Evolutionary conservation across 2,113 vertebrate genomes (phyloP).

Genomic region (Grammomys surdaster): DNA sequence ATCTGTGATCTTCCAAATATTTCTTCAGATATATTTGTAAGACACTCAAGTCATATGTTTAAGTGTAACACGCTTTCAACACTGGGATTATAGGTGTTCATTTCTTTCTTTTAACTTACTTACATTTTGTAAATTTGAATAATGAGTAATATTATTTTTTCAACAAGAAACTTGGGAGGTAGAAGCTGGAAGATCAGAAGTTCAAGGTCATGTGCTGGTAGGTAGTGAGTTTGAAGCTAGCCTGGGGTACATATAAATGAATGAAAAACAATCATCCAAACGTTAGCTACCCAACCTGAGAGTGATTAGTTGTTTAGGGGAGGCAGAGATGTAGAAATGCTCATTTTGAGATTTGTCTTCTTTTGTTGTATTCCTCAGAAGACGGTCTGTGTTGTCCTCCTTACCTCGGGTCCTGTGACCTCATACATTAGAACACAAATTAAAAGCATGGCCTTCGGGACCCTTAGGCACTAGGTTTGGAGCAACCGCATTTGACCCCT

Average conservation of each 20-base stretch:
- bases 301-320: background rate
- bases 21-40: background rate
- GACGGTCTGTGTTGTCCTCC: background rate
- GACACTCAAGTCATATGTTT: background rate
- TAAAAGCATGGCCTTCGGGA: background rate
- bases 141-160: background rate
- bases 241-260: background rate
- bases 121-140: slow-evolving; percentile 5
- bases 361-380: background rate
- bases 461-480: background rate
- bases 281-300: background rate
- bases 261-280: background rate
- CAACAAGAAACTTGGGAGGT: background rate
- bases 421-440: background rate
- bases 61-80: background rate
- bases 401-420: background rate
- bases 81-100: background rate
- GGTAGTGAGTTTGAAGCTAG: background rate
- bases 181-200: background rate
- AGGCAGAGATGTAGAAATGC: background rate
- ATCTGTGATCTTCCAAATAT: background rate
- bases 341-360: background rate
- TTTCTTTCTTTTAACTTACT: slow-evolving; percentile 7
- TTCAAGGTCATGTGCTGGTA: too few relatives aligned
- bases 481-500: background rate